These are phyloP conservation scores for Rhabdomys pumilio DNA, from an alignment of 2,797 vertebrate species.

Conservation along the genomic window DNA sequence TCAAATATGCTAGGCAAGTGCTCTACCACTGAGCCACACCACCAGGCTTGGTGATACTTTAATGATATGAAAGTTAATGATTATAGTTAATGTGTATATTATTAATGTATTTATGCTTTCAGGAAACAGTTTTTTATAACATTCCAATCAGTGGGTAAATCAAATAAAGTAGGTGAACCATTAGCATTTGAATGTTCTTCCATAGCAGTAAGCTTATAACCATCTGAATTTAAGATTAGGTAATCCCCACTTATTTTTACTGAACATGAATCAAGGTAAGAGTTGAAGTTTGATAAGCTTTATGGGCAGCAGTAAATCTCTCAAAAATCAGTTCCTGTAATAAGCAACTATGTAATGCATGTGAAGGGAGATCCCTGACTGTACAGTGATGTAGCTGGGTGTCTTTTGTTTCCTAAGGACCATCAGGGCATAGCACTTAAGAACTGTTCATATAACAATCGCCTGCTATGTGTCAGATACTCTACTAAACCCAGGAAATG, in stretches of 20 bases:
- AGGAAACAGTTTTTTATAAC: neutral
- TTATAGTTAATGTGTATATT: neutral
- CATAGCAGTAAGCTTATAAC: neutral
- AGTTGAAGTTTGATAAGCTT: neutral
- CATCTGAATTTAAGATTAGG: neutral
- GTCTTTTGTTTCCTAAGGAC: neutral
- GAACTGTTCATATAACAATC: neutral
- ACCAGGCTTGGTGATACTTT: neutral
- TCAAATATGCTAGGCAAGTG: neutral
- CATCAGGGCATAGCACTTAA: neutral
- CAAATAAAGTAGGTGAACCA: neutral
- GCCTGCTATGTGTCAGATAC: neutral
- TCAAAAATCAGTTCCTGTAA: neutral
- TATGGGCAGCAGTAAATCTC: neutral
- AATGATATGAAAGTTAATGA: neutral
- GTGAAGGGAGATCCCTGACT: neutral
- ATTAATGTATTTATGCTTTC: neutral
- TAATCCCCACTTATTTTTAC: neutral
- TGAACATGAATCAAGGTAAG: neutral
- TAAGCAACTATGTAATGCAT: neutral
- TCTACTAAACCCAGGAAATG: neutral
- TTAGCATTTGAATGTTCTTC: neutral
- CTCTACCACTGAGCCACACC: neutral
- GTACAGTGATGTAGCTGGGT: neutral
- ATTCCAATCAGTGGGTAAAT: conserved; percentile 12